Evolutionary conservation across 2,888 invertebrate genomes (phyloP).

Genomic region (Osmoderma eremita): DNA sequence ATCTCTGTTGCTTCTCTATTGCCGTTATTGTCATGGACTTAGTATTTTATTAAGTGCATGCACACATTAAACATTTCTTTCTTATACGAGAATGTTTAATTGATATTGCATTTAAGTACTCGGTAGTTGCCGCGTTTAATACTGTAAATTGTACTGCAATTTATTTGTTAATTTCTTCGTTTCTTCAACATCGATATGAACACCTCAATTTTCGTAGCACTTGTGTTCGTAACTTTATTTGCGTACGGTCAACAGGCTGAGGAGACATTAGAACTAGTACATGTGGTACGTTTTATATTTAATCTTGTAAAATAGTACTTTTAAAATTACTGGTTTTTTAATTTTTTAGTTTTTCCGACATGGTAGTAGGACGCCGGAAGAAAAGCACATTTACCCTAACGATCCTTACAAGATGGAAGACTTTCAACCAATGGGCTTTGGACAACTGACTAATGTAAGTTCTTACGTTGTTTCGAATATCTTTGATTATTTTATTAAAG

Average conservation of each 20-base stretch:
- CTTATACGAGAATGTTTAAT: background rate
- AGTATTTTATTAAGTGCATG: background rate
- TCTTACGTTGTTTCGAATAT: too few species aligned
- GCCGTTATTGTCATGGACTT: constrained; percentile 13
- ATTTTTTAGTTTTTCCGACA: constrained; percentile 76
- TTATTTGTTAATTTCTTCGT: background rate
- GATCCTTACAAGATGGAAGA: constrained; percentile 74
- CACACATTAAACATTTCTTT: background rate
- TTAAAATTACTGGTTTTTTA: background rate
- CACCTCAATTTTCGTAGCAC: background rate
- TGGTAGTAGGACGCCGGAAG: constrained; percentile 80
- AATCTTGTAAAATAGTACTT: background rate
- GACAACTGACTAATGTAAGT: constrained; percentile 80
- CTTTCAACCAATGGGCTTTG: constrained; percentile 79
- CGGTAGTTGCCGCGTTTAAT: too few species aligned
- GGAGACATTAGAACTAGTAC: constrained; percentile 38
- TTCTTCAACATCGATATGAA: background rate
- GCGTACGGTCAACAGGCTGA: constrained; percentile 19
- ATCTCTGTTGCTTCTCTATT: too few species aligned
- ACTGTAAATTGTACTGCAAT: background rate
- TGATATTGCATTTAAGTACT: background rate
- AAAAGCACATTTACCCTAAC: constrained; percentile 72
- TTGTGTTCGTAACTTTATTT: constrained; percentile 10
- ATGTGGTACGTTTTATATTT: constrained; percentile 37
- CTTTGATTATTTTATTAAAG: background rate